Conservation (phyloP, 1,140 invertebrate genomes). For the Andricus grossulariae region DNA sequence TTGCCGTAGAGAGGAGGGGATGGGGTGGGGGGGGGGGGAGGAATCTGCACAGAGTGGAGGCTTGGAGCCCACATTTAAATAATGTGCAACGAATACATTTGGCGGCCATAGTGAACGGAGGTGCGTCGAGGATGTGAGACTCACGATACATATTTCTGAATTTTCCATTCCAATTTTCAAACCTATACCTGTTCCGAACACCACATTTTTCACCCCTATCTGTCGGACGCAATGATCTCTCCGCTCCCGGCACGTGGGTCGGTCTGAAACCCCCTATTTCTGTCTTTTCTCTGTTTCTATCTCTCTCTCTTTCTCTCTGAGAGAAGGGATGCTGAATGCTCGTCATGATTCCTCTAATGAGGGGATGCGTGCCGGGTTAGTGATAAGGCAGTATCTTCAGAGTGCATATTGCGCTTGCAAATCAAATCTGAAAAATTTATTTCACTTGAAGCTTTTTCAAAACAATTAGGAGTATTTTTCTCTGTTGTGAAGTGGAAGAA, state of each 20-base stretch:
- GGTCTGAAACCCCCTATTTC: slow-evolving; percentile 24
- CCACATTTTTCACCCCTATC: slow-evolving; percentile 37
- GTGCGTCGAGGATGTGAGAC: slow-evolving; percentile 17
- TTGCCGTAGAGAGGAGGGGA: slow-evolving; percentile 48
- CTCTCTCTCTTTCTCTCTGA: not conserved
- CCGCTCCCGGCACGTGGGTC: slow-evolving; percentile 16
- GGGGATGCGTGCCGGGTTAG: slow-evolving; percentile 4
- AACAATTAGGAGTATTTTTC: no score
- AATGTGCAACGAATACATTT: slow-evolving; percentile 40
- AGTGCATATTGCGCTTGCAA: not conserved
- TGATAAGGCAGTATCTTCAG: slow-evolving; percentile 16
- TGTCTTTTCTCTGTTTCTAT: slow-evolving; percentile 30
- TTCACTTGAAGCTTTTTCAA: not conserved
- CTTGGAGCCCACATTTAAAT: slow-evolving; percentile 37
- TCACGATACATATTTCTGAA: slow-evolving; percentile 30
- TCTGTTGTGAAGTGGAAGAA: no score
- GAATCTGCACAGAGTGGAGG: slow-evolving; percentile 25
- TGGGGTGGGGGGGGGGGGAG: not conserved
- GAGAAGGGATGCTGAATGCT: slow-evolving; percentile 41
- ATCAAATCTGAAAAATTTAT: not conserved
- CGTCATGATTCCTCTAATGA: slow-evolving; percentile 32
- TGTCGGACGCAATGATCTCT: slow-evolving; percentile 29
- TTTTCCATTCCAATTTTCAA: slow-evolving; percentile 39
- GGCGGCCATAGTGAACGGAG: slow-evolving; percentile 8
- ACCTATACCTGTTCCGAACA: slow-evolving; percentile 32